Evolutionary conservation across 2,113 vertebrate species (phyloP).

Genomic region (Brachionichthys hirsutus): DNA sequence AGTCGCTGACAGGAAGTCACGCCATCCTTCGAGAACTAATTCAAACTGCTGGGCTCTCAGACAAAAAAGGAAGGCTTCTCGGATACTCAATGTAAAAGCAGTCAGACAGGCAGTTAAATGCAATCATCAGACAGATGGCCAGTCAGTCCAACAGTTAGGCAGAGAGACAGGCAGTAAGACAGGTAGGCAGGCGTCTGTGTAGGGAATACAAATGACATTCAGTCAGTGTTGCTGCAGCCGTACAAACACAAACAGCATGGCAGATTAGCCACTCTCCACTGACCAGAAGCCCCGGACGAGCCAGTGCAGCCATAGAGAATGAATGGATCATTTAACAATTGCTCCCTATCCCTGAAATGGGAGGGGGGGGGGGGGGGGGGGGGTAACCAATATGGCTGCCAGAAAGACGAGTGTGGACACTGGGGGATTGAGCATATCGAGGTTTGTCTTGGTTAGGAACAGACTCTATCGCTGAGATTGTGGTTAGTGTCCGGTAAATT

Average conservation of each 20-base stretch:
- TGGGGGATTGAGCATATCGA: not conserved
- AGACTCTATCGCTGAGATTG: not conserved
- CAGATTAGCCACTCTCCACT: conserved; percentile 39
- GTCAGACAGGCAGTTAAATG: conserved; percentile 18
- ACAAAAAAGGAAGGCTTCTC: conserved; percentile 13
- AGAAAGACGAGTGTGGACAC: conserved; percentile 16
- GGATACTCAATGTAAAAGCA: conserved; percentile 35
- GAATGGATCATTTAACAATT: conserved; percentile 56
- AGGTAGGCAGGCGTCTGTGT: conserved; percentile 4
- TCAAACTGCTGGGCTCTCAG: conserved; percentile 17
- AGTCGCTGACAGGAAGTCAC: conserved; percentile 22
- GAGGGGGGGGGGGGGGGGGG: not conserved
- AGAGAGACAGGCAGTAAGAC: conserved; percentile 16
- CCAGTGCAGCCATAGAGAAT: conserved; percentile 23
- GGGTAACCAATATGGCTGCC: conserved; percentile 25
- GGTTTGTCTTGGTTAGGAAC: conserved; percentile 11
- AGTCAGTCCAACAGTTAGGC: conserved; percentile 16
- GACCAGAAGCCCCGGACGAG: conserved; percentile 28
- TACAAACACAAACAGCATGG: conserved; percentile 38
- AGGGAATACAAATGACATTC: conserved; percentile 52
- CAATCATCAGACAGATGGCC: too few species aligned
- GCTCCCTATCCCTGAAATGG: conserved; percentile 19
- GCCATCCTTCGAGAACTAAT: conserved; percentile 12
- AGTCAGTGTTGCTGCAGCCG: conserved; percentile 21
- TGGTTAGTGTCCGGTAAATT: not conserved